Evolutionary conservation across 2,113 vertebrate genomes (phyloP).

Genomic region (Oreocharis arfaki): DNA sequence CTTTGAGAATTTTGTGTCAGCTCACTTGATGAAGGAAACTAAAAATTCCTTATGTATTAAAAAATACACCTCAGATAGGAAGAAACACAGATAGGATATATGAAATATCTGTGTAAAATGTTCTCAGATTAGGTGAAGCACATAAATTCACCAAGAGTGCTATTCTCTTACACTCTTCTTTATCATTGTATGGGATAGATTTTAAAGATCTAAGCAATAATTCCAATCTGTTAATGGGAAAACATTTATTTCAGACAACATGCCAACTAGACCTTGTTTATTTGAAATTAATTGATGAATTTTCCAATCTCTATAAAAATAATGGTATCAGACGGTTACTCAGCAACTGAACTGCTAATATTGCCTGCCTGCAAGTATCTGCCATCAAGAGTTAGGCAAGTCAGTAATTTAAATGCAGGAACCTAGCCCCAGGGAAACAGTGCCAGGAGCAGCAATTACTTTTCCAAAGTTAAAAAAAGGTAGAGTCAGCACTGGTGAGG

Average conservation of each 20-base stretch:
- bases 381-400: not conserved
- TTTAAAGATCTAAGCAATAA: not conserved
- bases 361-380: not conserved
- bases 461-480: not conserved
- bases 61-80: not conserved
- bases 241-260: not conserved
- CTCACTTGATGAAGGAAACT: not conserved
- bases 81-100: not conserved
- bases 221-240: not conserved
- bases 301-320: not conserved
- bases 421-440: not conserved
- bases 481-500: not conserved
- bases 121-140: not conserved
- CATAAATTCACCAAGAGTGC: not conserved
- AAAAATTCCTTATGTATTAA: not conserved
- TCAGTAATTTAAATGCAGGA: not conserved
- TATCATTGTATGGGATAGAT: not conserved
- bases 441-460: not conserved
- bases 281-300: not conserved
- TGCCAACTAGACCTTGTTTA: not conserved
- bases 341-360: not conserved
- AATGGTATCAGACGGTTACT: not conserved
- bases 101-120: accelerated
- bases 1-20: not conserved
- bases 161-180: not conserved